These are phyloP conservation scores for Kryptopterus vitreolus DNA, from an alignment of 2,797 vertebrate species.

Conservation along the genomic window DNA sequence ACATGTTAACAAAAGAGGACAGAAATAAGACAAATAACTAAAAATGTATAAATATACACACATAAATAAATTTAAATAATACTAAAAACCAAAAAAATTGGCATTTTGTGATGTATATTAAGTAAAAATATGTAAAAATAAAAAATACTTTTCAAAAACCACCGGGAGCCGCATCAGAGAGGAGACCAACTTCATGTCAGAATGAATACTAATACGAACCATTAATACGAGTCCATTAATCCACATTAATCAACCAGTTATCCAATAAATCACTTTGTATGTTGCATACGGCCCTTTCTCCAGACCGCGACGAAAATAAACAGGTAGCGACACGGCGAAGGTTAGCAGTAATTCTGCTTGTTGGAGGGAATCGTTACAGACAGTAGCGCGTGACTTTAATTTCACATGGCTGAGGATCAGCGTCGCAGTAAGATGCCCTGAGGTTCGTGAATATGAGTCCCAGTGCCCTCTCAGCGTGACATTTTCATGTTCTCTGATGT, in stretches of 20 bases:
- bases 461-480: slow-evolving; percentile 70
- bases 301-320: not conserved
- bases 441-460: slow-evolving; percentile 45
- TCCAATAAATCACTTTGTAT: not conserved
- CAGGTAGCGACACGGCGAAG: slow-evolving; percentile 4
- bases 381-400: slow-evolving; percentile 53
- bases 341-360: slow-evolving; percentile 14
- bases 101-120: no score
- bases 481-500: slow-evolving; percentile 68
- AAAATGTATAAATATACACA: no score
- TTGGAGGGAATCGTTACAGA: slow-evolving; percentile 14
- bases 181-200: not conserved
- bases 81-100: no score
- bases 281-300: not conserved
- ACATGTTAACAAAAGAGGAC: no score
- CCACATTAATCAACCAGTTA: not conserved
- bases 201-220: not conserved
- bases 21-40: no score
- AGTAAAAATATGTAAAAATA: no score
- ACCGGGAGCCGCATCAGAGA: no score
- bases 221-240: not conserved
- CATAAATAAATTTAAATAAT: no score
- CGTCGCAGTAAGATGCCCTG: slow-evolving; percentile 2
- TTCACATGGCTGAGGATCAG: slow-evolving; percentile 61
- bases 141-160: no score